Evolutionary conservation across 2,888 invertebrate genomes (phyloP), one percentile per base, ranked within the genome.

Genomic region (Molorchus minor): DNA sequence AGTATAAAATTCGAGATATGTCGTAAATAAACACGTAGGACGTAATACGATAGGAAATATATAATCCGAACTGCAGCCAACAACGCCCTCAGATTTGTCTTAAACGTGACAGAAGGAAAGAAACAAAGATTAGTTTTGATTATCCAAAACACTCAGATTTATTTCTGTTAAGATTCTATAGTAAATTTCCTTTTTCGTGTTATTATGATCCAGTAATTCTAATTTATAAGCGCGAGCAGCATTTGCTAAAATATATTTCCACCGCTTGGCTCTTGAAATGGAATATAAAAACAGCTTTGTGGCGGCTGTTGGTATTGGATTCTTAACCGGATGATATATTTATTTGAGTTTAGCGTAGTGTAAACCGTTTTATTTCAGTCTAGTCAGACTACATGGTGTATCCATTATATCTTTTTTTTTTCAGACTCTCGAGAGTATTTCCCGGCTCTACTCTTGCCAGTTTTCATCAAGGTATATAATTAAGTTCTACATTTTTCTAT

Each of bases 371-470:
- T 62, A 64, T 67, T 67, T 65, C 35, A 62, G 56, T 21, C 30
- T 41, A 43, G 65, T 65, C 35, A 62, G 56, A 33, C 30, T 41
- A 43, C 45, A 35, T 19, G 51, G 38, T 47, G 20, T 46, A 46
- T 33, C 35, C 33, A 51, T 53, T 55, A 53, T 76, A 71, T 81
- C 80, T 82, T 78, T 82, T 80, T 82, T 78, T 82, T 86, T 85
- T 64, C 86, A 90, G 90, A 86, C 87, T 90, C 84, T 88, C 89
- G 84, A 89, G 89, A 84, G 89, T 90, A 83, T 90, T 90, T 83
- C 87, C 89, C 81, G 87, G 88, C 83, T 86, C 88, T 82, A 89
- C 89, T 81, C 88, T 90, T 84, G 90, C 90, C 80, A 88, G 89
- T 83, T 86, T 90, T 85, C 84, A 87, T 81, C 90, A 89, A 90